These are phyloP conservation scores for Drosophila burlai DNA, from an alignment of 1,140 invertebrate species.

Conservation along the genomic window DNA sequence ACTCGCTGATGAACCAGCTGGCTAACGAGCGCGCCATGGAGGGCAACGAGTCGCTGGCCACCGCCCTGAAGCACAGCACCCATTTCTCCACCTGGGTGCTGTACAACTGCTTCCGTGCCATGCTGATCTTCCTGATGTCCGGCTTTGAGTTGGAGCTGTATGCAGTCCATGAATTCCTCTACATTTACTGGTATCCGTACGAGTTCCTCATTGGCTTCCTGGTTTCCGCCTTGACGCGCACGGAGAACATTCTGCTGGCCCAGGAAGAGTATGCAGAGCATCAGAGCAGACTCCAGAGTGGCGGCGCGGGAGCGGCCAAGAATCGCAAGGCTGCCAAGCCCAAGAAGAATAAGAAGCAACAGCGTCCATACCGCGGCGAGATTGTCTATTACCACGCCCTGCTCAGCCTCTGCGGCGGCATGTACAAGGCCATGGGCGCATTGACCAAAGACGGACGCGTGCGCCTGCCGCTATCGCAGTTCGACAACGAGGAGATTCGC, in stretches of 20 bases:
- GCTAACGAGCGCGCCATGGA: constrained; percentile 76
- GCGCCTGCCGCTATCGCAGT: constrained; percentile 92
- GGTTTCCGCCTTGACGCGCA: constrained; percentile 94
- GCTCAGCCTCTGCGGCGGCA: constrained; percentile 97
- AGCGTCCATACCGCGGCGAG: constrained; percentile 92
- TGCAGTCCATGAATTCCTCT: constrained; percentile 98
- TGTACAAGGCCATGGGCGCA: constrained; percentile 90
- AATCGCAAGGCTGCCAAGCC: constrained; percentile 89
- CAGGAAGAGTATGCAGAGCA: constrained; percentile 89
- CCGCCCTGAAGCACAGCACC: constrained; percentile 89
- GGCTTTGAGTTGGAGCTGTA: constrained; percentile 98
- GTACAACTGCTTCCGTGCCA: constrained; percentile 97
- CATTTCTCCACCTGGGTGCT: constrained; percentile 98
- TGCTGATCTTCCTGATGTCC: constrained; percentile 97
- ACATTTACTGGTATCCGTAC: constrained; percentile 98
- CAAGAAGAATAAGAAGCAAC: constrained; percentile 89
- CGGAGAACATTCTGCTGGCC: constrained; percentile 93
- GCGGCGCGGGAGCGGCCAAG: constrained; percentile 85
- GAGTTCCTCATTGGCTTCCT: constrained; percentile 98
- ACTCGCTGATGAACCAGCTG: constrained; percentile 91
- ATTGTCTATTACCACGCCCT: constrained; percentile 95
- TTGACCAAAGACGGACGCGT: constrained; percentile 88
- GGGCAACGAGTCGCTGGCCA: constrained; percentile 74
- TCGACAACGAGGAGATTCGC: constrained; percentile 96
- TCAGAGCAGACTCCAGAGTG: constrained; percentile 84